Percentiles rank a stretch among this genome's conserved stretches.
Conservation (phyloP, 2,797 vertebrate species). For the Falco concolor region DNA sequence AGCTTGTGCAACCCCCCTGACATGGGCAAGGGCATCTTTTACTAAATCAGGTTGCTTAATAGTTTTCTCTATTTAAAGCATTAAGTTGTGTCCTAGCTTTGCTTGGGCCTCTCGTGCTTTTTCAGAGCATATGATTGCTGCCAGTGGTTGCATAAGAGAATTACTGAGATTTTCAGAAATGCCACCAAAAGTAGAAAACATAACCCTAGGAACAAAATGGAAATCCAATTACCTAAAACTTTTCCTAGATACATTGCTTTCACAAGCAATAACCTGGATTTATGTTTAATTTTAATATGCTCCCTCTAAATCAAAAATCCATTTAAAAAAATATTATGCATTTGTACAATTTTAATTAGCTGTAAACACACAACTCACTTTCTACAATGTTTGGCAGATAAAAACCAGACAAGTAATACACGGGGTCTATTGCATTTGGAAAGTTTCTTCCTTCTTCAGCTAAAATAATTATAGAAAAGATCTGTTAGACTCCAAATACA, state of each 20-base stretch:
- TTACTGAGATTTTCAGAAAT: constrained; percentile 41
- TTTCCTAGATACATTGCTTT: background rate
- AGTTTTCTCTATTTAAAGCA: background rate
- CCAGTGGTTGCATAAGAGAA: constrained; percentile 37
- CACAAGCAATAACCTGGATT: background rate
- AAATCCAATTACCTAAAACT: background rate
- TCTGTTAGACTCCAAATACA: background rate
- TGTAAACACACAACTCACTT: background rate
- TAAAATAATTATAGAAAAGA: background rate
- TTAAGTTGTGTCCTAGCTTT: background rate
- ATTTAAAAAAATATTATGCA: background rate
- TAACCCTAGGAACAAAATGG: background rate
- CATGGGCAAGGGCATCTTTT: background rate
- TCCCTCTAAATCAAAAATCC: background rate
- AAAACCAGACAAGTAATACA: background rate
- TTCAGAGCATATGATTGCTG: background rate
- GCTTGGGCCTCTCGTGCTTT: background rate
- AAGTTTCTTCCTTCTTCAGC: background rate
- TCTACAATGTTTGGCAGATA: background rate
- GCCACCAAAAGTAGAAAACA: background rate
- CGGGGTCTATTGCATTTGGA: background rate
- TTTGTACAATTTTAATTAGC: background rate
- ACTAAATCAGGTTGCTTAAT: background rate
- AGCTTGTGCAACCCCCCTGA: background rate
- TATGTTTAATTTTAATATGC: background rate